Evolutionary conservation across 2,113 vertebrate genomes (phyloP).

Genomic region (Pachypanchax playfairii): DNA sequence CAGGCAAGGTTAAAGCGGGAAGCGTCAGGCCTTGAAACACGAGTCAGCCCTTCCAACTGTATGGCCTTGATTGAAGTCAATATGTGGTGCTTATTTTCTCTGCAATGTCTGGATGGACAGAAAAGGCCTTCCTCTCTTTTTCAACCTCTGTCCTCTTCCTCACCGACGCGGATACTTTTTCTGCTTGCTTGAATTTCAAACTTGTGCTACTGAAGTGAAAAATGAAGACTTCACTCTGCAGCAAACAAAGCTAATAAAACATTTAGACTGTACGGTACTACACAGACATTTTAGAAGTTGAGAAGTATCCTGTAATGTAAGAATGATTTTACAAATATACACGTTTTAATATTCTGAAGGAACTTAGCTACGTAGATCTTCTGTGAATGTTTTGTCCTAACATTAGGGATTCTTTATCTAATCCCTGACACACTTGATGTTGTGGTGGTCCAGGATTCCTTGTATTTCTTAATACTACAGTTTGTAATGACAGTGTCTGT

Average conservation of each 20-base stretch:
- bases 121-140: constrained; percentile 49
- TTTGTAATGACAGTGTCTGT: no score
- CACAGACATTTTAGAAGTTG: neutral
- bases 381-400: neutral
- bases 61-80: constrained; percentile 49
- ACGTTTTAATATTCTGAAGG: no score
- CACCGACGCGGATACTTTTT: constrained; percentile 54
- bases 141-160: constrained; percentile 53
- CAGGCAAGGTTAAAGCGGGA: constrained; percentile 34
- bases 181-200: constrained; percentile 46
- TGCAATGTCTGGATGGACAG: constrained; percentile 32
- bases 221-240: constrained; percentile 5
- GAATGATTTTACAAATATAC: neutral
- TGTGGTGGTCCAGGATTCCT: no score
- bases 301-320: neutral
- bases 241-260: constrained; percentile 7
- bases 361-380: no score
- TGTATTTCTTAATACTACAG: no score
- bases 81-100: constrained; percentile 41
- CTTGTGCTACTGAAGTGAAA: neutral
- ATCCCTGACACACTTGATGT: no score
- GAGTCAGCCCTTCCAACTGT: constrained; percentile 12
- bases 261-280: neutral
- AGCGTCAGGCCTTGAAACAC: constrained; percentile 10
- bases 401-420: no score